A percentile compares a stretch with the other conserved stretches of the same genome.
Conservation (phyloP, 2,113 vertebrate species). For the Orthonyx spaldingii region DNA sequence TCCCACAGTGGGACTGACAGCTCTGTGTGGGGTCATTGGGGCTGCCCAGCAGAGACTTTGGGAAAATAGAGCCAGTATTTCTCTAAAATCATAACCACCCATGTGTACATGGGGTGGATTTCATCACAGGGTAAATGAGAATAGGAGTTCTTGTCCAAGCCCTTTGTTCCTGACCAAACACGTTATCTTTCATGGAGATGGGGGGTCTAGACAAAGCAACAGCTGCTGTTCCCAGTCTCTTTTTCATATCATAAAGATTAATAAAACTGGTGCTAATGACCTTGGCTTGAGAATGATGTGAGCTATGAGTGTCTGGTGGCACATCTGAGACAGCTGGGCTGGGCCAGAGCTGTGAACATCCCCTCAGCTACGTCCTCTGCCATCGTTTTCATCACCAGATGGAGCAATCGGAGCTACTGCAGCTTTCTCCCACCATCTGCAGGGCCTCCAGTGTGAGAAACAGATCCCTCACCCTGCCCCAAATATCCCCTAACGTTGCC, state of each 20-base stretch:
- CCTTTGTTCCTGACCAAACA: background rate
- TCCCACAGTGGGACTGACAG: background rate
- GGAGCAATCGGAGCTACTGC: background rate
- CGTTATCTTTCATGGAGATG: fast-evolving
- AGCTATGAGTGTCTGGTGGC: background rate
- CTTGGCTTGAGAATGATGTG: background rate
- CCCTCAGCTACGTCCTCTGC: background rate
- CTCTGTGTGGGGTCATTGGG: background rate
- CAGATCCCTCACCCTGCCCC: background rate
- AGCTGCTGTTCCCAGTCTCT: background rate
- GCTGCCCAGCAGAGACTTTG: background rate
- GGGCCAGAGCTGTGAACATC: background rate
- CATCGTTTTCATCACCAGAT: background rate
- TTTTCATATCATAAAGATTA: background rate
- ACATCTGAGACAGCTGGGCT: background rate
- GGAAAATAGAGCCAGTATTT: background rate
- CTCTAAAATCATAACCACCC: background rate
- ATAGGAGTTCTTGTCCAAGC: background rate
- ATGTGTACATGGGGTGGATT: background rate
- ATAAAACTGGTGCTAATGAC: background rate
- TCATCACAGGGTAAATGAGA: background rate
- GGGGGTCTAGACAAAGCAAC: background rate
- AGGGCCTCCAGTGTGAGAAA: background rate
- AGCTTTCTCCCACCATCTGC: conserved; percentile 1
- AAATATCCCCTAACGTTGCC: background rate